Conservation (phyloP, 1,140 invertebrate species). For the Panagrolaimus sp. region DNA sequence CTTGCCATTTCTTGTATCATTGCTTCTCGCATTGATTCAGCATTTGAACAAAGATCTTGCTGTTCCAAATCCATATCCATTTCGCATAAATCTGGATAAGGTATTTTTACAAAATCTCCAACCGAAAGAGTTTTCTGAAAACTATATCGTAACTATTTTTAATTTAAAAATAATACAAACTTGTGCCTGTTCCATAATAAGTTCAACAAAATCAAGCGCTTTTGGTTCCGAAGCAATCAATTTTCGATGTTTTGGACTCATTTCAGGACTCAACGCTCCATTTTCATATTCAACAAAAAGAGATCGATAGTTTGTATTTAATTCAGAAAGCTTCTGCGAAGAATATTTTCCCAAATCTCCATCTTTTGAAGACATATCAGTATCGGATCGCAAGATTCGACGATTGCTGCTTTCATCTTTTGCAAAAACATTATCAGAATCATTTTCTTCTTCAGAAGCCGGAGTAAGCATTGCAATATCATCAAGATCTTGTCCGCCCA, state of each 20-base stretch:
- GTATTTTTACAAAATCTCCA: slow-evolving; percentile 70
- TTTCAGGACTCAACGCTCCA: slow-evolving; percentile 10
- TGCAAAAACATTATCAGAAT: slow-evolving; percentile 23
- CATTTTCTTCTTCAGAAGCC: slow-evolving; percentile 30
- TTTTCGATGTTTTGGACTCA: slow-evolving; percentile 29
- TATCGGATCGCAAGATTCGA: background rate
- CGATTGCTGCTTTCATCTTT: slow-evolving; percentile 33
- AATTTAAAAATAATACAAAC: background rate
- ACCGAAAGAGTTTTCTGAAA: slow-evolving; percentile 64
- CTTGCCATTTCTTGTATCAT: slow-evolving; percentile 20
- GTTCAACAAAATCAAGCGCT: background rate
- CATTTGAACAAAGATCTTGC: slow-evolving; percentile 68
- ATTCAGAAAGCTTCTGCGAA: background rate
- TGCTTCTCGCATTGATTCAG: slow-evolving; percentile 36
- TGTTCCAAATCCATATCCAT: slow-evolving; percentile 63
- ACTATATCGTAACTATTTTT: background rate
- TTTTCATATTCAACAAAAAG: slow-evolving; percentile 40
- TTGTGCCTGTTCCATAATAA: background rate
- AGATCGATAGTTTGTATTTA: slow-evolving; percentile 27
- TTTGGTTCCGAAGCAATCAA: slow-evolving; percentile 11
- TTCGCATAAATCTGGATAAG: slow-evolving; percentile 70
- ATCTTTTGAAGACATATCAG: slow-evolving; percentile 10
- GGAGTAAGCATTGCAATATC: slow-evolving; percentile 23
- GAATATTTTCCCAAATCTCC: slow-evolving; percentile 23
- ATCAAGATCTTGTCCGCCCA: slow-evolving; percentile 31